Conservation (phyloP, 2,797 vertebrate genomes). For the Hipposideros larvatus region DNA sequence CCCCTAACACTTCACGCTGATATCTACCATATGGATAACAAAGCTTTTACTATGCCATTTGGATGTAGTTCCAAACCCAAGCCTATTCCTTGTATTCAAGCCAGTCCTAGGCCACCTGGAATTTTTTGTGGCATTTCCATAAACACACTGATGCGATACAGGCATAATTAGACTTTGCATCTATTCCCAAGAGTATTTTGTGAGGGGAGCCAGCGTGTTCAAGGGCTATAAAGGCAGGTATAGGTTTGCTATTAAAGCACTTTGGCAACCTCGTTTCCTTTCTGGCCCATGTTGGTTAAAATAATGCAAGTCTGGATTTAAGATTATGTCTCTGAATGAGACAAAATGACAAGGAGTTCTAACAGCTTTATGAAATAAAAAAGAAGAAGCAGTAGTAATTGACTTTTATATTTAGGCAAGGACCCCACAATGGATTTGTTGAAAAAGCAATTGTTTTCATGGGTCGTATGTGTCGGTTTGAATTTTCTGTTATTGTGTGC, state of each 20-base stretch:
- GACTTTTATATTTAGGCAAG: not conserved
- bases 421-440: constrained; percentile 17
- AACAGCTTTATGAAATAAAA: not conserved
- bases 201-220: not conserved
- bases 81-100: not conserved
- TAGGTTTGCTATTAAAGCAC: constrained; percentile 58
- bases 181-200: not conserved
- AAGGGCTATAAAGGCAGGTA: not conserved
- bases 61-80: constrained; percentile 13
- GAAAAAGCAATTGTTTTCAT: constrained; percentile 31
- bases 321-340: constrained; percentile 36
- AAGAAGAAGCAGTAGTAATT: not conserved
- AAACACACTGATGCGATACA: not conserved
- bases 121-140: constrained; percentile 11
- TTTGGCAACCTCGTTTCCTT: constrained; percentile 44
- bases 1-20: not conserved
- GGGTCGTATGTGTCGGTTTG: constrained; percentile 3
- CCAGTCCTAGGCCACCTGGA: constrained; percentile 24
- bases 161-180: not conserved
- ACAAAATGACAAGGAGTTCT: constrained; percentile 9
- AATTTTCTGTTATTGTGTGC: constrained; percentile 45
- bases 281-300: constrained; percentile 37
- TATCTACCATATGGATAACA: not conserved
- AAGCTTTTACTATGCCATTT: constrained; percentile 51
- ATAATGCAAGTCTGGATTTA: constrained; percentile 45